Percentiles rank a stretch among this genome's conserved stretches.
Evolutionary conservation across 2,888 invertebrate genomes (phyloP).

Genomic region (Alloplasta piceator): DNA sequence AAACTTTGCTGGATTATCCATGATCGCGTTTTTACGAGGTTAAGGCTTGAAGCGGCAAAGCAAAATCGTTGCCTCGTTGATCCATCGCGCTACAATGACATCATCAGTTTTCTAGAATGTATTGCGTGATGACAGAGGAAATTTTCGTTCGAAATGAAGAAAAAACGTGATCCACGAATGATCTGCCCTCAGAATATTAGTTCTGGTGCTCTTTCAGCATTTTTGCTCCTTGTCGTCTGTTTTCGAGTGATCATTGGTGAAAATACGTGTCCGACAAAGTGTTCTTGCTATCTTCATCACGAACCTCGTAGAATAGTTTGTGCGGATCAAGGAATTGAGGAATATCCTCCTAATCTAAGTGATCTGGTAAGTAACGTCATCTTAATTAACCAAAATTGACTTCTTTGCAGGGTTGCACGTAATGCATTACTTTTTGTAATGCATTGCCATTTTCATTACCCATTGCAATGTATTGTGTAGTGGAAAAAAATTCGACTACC

Average conservation of each 20-base stretch:
- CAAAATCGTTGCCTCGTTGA: neutral
- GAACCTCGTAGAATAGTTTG: conserved; percentile 74
- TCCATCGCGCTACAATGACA: conserved; percentile 30
- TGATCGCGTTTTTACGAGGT: neutral
- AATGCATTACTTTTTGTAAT: too few species aligned
- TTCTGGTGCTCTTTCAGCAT: neutral
- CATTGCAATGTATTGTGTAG: too few species aligned
- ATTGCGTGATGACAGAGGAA: conserved; percentile 17
- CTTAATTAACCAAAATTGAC: too few species aligned
- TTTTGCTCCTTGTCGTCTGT: conserved; percentile 23
- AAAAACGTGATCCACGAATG: conserved; percentile 5
- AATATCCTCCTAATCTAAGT: conserved; percentile 76
- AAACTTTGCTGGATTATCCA: neutral
- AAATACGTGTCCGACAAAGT: conserved; percentile 73
- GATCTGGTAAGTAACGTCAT: conserved; percentile 73
- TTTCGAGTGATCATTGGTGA: conserved; percentile 20
- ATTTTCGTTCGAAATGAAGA: conserved; percentile 43
- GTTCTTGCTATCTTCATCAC: conserved; percentile 73
- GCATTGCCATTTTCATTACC: too few species aligned
- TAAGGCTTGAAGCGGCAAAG: conserved; percentile 17
- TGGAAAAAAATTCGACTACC: too few species aligned
- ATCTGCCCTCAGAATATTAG: conserved; percentile 14
- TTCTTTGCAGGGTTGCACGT: too few species aligned
- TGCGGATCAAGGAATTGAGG: conserved; percentile 71
- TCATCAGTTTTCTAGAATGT: conserved; percentile 22